Evolutionary conservation across 1,140 invertebrate genomes (phyloP), one percentile per base, ranked within the genome.

Genomic region (Cotesia chilonis): DNA sequence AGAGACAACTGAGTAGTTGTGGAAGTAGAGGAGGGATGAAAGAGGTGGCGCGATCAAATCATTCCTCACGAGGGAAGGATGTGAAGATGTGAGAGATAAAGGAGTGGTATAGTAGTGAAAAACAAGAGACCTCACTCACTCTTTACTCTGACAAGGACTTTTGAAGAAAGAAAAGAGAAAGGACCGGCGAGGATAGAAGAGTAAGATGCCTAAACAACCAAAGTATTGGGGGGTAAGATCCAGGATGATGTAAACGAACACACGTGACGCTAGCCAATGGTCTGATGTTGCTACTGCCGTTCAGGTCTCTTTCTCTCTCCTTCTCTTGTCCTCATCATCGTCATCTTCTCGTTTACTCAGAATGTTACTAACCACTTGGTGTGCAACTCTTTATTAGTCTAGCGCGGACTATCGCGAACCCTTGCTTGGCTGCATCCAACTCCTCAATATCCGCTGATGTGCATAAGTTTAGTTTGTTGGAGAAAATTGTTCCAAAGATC

Each of bases 371-470:
- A 77, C 76, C 76, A 79, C 76, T 80, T 79, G 76, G 82, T 82
- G 81, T 81, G 82, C 83, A 79, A 80, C 81, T 82, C 83, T 84
- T 85, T 84, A 85, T 85, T 84, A 85, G 83, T 85, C 83, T 83
- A 81, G 81, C 83, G 81, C 80, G 83, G 81, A 82, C 82, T 83
- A 83, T 82, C 84, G 84, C 78, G 82, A 82, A 85, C 83, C 80
- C 82, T 80, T 82, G 81, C 68, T 76, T 74, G 63, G 70, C 74
- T 72, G 75, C 80, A 77, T 76, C 77, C 76, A 76, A 77, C 81
- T 77, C 77, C 72, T 69, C 74, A 36, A 36, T 63, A 57, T 71
- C 63, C 60, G 41, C 57, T 70, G 38, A 47, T 55, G 10, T 57
- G 38, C 17, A n/a, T 37, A 57, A 4, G 28, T 28, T 28, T 28